Conservation (phyloP, 2,888 invertebrate genomes). For the Electrophaes corylata region DNA sequence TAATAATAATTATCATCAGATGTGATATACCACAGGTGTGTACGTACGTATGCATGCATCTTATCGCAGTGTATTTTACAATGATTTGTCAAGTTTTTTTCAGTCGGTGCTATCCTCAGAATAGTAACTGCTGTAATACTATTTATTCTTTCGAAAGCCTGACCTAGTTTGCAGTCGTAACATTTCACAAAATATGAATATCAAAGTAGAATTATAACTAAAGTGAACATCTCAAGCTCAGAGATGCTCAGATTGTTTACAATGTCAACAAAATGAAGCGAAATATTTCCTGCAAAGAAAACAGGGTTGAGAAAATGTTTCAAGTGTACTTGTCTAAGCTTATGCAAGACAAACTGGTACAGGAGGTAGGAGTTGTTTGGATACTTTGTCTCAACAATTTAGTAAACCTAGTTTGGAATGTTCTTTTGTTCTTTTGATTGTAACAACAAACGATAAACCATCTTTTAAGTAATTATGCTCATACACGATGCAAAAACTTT, state of each 20-base stretch:
- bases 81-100: not conserved
- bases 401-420: not conserved
- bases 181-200: constrained; percentile 21
- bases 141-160: not conserved
- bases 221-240: constrained; percentile 36
- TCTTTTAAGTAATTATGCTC: too few species aligned
- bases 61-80: too few species aligned
- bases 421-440: too few species aligned
- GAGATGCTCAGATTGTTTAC: constrained; percentile 44
- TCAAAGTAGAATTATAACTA: constrained; percentile 35
- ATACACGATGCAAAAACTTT: too few species aligned
- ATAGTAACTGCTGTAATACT: too few species aligned
- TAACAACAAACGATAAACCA: too few species aligned
- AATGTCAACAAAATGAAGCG: constrained; percentile 47
- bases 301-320: constrained; percentile 39
- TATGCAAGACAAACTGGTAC: constrained; percentile 11
- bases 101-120: not conserved
- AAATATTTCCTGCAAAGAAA: constrained; percentile 46
- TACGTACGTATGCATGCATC: too few species aligned
- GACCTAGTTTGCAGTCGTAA: constrained; percentile 2
- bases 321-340: constrained; percentile 20
- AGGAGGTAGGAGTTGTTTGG: constrained; percentile 2
- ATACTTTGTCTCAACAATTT: not conserved
- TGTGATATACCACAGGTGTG: too few species aligned
- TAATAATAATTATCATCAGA: too few species aligned